Percentiles rank a stretch among this genome's conserved stretches.
phyloP scores from a whole-genome alignment of 2,113 vertebrate genomes.

The Coptodon bakossiorum region DNA sequence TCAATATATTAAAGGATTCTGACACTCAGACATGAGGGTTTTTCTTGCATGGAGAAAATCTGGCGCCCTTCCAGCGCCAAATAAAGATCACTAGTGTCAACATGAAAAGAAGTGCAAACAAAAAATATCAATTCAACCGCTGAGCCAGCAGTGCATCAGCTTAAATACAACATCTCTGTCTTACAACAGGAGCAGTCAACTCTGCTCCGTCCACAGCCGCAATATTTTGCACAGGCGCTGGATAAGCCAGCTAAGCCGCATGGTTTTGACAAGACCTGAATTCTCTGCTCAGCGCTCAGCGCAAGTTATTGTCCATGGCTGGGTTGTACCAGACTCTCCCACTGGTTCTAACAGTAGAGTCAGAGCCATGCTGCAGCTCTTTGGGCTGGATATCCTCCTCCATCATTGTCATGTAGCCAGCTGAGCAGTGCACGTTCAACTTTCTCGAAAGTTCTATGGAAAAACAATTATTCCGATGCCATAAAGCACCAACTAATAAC shows the following conservation, averaged over 20 bases:
- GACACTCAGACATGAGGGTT: background rate
- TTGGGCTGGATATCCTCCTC: background rate
- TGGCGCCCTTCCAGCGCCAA: background rate
- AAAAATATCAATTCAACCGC: background rate
- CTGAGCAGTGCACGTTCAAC: background rate
- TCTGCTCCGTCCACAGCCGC: background rate
- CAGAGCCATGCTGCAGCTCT: background rate
- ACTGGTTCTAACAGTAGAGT: background rate
- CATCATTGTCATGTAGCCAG: rapidly evolving
- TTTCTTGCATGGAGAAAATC: background rate
- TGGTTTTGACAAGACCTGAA: background rate
- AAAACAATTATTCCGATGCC: background rate
- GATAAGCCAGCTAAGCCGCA: background rate
- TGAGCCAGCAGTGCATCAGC: background rate
- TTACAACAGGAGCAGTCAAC: background rate
- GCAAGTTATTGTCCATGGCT: background rate
- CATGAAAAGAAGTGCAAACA: background rate
- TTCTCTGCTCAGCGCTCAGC: background rate
- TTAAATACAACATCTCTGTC: background rate
- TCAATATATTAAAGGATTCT: background rate
- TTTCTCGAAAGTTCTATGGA: background rate
- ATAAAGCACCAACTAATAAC: background rate
- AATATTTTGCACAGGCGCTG: background rate
- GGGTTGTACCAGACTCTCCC: background rate
- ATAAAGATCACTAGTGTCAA: background rate